Base-by-base conservation (phyloP, 2,888 invertebrate species). In the Acrocyrtus sp. region DNA sequence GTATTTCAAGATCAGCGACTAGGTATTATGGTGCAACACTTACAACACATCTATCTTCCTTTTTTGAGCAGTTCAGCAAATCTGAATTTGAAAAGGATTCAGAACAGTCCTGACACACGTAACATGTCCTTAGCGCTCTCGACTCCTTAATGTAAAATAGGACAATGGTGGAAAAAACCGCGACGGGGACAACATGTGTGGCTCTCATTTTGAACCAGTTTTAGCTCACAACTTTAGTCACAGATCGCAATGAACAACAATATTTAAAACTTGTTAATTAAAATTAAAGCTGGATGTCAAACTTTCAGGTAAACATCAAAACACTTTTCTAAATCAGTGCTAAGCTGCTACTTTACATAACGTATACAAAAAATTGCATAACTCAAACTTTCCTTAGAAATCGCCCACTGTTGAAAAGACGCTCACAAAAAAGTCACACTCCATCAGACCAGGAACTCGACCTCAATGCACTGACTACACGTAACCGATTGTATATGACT, bases 1-100 rank as follows among this genome's bases (percentile, higher is more conserved):
- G 26, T 5, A 50, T 12, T 50, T 12, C 8, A 15, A 22, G 60
- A 10, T n/a, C 24, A 47, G 5, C 15, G 60, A 47, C 6, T 53
- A 29, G n/a, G n/a, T n/a, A n/a, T n/a, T n/a, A n/a, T n/a, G n/a
- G 12, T 17, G 8, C 21, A 15, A 10, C 17, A 76, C 79, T 78
- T 79, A 80, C 81, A 61, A 79, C 72, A 63, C 81, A 80, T 66
- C 75, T 76, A 41, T 76, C 75, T 56, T 77, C 68, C n/a, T 45
- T 74, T 48, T 29, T 34, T 47, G 73, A 61, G 53, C 76, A 76
- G 45, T 75, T 72, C 22, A 63, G 67, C 27, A 75, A 43, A 50
- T 76, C 74, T 50, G 73, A 74, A 1, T 72, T 57, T 22, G 58
- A 70, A 15, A 39, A 65, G 17, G 60, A 60, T 27, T 68, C 68